Evolutionary conservation across 2,888 invertebrate species (phyloP), one percentile per base, ranked within the genome.

Genomic region (Dynastes maya): DNA sequence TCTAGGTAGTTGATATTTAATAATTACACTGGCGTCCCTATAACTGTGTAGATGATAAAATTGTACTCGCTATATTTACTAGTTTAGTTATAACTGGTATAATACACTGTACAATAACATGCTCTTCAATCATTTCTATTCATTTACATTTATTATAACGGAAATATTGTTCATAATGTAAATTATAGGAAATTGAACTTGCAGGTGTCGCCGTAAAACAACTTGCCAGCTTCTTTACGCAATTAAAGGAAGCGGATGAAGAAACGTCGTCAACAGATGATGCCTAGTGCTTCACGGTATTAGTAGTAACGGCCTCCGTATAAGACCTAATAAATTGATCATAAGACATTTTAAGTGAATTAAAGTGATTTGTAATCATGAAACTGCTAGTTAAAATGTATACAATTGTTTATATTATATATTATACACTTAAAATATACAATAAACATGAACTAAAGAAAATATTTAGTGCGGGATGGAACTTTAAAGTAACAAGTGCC

Each of bases 181-280:
- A 5, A 37, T 37, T 37, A 45, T 45, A 45, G 45, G 45, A 11
- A 1, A 45, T 45, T 45, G 45, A 45, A 29, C 29, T 58, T 68
- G 45, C 85, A 92, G 94, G 94, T 83, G 93, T 95, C 61, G 94
- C 95, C 84, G 87, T 94, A 83, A 93, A 92, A 88, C 93, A 94
- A 84, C 90, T 95, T 81, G 93, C 93, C 78, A 93, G 93, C 82
- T 94, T 95, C 90, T 93, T 94, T 89, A 92, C 92, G 70, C 91
- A 91, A 86, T 90, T 95, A 83, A 91, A 91, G 86, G 94, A 94
- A 88, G 91, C 90, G 75, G 94, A 94, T 83, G 93, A 93, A 83
- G 91, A 87, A 78, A 83, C 84, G 51, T 85, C 85, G 22, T 84
- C 85, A n/a, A 86, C 88, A 27, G 87, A 87, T 58, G 80, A 80